phyloP scores from a whole-genome alignment of 1,140 invertebrate species.

The Littorina saxatilis region DNA sequence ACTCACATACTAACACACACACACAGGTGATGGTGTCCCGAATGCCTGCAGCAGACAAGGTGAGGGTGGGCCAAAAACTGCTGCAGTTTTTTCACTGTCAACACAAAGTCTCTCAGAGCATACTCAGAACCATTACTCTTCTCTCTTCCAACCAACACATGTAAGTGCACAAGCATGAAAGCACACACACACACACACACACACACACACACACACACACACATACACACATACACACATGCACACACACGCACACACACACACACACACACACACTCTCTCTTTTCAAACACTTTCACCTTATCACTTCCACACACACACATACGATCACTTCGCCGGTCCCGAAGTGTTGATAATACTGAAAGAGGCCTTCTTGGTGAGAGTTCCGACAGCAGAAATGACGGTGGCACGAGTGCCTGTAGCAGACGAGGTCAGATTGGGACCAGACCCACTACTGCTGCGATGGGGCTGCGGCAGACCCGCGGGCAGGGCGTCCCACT shows the following conservation, averaged over 20 bases:
- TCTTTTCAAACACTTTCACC: not conserved
- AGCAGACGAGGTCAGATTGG: slow-evolving; percentile 54
- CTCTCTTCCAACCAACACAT: too few relatives aligned
- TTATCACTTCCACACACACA: not conserved
- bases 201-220: not conserved
- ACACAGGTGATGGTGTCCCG: too few relatives aligned
- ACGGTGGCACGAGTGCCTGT: slow-evolving; percentile 67
- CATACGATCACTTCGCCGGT: not conserved
- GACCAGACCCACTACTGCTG: slow-evolving; percentile 29
- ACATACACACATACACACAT: not conserved
- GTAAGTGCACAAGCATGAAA: too few relatives aligned
- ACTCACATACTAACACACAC: too few relatives aligned
- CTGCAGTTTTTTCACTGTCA: too few relatives aligned
- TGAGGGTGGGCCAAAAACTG: too few relatives aligned
- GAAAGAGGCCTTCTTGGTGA: slow-evolving; percentile 57
- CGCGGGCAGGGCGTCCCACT: slow-evolving; percentile 67
- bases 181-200: too few relatives aligned
- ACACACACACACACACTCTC: not conserved
- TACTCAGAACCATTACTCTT: too few relatives aligned
- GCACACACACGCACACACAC: not conserved
- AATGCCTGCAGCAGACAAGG: too few relatives aligned
- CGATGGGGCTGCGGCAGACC: slow-evolving; percentile 30
- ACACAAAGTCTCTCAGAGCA: too few relatives aligned
- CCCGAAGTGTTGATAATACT: not conserved
- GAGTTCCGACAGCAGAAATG: slow-evolving; percentile 68